These are phyloP conservation scores for Zonotrichia leucophrys DNA, from an alignment of 2,113 vertebrate genomes.

Conservation along the genomic window DNA sequence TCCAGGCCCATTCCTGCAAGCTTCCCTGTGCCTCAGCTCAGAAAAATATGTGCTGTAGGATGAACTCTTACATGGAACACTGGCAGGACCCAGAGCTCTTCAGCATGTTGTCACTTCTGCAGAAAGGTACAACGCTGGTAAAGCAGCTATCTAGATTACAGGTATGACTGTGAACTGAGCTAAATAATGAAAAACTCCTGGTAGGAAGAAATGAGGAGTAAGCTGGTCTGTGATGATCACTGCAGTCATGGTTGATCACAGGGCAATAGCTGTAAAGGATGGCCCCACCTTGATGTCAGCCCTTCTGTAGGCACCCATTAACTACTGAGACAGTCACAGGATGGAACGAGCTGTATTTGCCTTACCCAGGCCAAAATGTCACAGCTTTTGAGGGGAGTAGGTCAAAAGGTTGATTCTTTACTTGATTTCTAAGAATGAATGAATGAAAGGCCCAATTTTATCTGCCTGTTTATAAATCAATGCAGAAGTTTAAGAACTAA, in stretches of 20 bases:
- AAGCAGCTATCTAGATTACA: not conserved
- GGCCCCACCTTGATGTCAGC: not conserved
- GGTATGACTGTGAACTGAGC: not conserved
- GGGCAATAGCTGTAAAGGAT: not conserved
- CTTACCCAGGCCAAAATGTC: not conserved
- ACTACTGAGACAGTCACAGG: not conserved
- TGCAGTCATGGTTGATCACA: not conserved
- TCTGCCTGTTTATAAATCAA: not conserved
- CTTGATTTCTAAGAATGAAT: not conserved
- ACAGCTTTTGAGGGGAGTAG: not conserved
- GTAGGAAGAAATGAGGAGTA: not conserved
- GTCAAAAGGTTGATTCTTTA: not conserved
- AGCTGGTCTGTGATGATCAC: not conserved
- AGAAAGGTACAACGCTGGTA: not conserved
- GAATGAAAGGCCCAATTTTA: not conserved
- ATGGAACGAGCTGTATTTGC: not conserved
- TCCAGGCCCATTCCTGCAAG: not conserved
- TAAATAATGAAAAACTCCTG: not conserved
- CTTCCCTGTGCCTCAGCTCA: not conserved
- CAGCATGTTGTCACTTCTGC: not conserved
- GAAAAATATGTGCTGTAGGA: not conserved
- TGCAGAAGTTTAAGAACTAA: not conserved
- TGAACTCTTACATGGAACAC: not conserved
- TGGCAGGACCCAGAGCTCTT: not conserved
- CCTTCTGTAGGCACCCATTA: not conserved